Base-by-base conservation (phyloP, 2,113 vertebrate genomes). In the Cisticola juncidis region DNA sequence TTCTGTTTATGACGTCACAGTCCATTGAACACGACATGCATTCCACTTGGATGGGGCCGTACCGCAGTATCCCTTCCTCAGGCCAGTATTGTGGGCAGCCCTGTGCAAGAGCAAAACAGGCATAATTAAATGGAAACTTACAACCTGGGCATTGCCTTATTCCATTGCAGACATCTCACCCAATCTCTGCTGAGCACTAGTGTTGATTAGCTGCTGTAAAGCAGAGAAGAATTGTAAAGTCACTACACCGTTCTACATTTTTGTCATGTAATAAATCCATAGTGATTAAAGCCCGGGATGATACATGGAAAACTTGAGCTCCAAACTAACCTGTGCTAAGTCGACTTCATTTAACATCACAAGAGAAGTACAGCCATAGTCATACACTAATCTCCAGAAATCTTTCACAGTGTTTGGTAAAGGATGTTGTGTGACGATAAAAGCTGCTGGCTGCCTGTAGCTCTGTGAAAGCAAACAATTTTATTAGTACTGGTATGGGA, bases 11-110 rank as follows among this genome's bases (percentile, higher is more conserved):
- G 65, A 99, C 98, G 4, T 99, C 99, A 62, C 99, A 99, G 94
- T 99, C 99, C 99, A 99, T 99, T 11, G 99, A 99, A 96, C 99
- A 99, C 1, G 99, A 99, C 98, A 99, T 99, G 94, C 99, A 99
- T 77, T 99, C 99, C 91, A 99, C 99, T 95, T 99, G 99, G 84
- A 99, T 99, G 3, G 99, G 99, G 12, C 99, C 99, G 0, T 99
- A 99, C 25, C 99, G 98, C 61, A 99, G 96, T 95, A 99, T 98
- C 20, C 99, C 99, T 92, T 99, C 99, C 91, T 99, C 99, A 0
- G 99, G 99, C 99, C 99, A 99, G 97, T 99, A 99, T 64, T 99
- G 99, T 33, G 99, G 99, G 95, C 99, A 99, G 53, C 99, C 99
- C 99, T 99, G 96, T 12, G 33, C 5, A 86, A 95, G 91, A 97